These are phyloP conservation scores for Camponotus floridanus DNA, from an alignment of 1,140 invertebrate species.

Conservation along the genomic window DNA sequence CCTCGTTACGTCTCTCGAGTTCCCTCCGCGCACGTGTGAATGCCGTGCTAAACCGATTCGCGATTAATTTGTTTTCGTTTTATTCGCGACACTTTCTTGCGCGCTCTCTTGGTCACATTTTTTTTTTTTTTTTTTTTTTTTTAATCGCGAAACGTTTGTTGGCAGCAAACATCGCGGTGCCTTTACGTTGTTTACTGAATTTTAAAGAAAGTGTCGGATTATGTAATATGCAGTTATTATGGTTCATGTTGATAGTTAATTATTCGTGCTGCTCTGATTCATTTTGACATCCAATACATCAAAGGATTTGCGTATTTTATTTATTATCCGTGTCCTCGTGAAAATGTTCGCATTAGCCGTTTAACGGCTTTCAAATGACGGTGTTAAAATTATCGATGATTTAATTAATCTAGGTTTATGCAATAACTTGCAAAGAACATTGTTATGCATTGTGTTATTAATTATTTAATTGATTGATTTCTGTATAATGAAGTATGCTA, in stretches of 20 bases:
- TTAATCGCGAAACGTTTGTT: background rate
- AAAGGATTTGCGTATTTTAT: conserved; percentile 22
- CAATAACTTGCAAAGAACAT: conserved; percentile 27
- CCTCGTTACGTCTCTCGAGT: conserved; percentile 40
- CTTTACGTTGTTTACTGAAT: background rate
- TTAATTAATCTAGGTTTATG: conserved; percentile 34
- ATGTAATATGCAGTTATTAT: no score
- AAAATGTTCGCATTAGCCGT: conserved; percentile 34
- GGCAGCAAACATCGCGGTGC: background rate
- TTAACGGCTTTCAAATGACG: conserved; percentile 27
- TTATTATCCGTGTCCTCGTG: conserved; percentile 31
- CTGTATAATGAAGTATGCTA: conserved; percentile 1
- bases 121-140: background rate
- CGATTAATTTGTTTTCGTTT: conserved; percentile 66
- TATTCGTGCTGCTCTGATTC: background rate
- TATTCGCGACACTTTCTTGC: conserved; percentile 29
- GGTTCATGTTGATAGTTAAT: background rate
- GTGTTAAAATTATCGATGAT: conserved; percentile 26
- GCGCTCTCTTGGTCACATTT: background rate
- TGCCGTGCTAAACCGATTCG: conserved; percentile 13
- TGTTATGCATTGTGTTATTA: conserved; percentile 25
- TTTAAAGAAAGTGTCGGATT: background rate
- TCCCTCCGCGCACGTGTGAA: conserved; percentile 43
- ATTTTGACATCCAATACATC: conserved; percentile 5
- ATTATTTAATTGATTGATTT: conserved; percentile 31